phyloP scores from a whole-genome alignment of 2,888 invertebrate species.

The Trissoscelio sp. region DNA sequence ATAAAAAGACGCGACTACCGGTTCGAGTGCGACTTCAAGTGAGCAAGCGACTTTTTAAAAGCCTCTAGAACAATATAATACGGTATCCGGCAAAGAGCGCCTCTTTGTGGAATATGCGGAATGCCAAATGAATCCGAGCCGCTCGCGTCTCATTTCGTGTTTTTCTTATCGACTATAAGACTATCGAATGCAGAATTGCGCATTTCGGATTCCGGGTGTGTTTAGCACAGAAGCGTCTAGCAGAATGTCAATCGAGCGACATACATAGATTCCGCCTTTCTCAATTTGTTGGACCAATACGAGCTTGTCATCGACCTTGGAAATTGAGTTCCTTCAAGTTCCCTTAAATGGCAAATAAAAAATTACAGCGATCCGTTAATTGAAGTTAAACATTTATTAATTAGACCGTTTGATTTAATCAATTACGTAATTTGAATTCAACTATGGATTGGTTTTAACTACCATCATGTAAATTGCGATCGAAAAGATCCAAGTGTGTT shows the following conservation, averaged over 20 bases:
- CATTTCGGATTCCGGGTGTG: constrained; percentile 76
- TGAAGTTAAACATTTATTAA: too few species aligned
- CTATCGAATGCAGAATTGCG: constrained; percentile 64
- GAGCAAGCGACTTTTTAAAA: constrained; percentile 50
- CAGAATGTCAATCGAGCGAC: constrained; percentile 75
- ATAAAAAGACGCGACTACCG: not conserved
- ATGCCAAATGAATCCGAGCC: constrained; percentile 73
- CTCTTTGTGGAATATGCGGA: constrained; percentile 68
- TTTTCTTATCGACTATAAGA: constrained; percentile 55
- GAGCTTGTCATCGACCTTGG: constrained; percentile 48
- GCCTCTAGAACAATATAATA: constrained; percentile 53
- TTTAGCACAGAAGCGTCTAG: constrained; percentile 71
- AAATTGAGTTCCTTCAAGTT: constrained; percentile 33
- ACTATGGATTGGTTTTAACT: not conserved
- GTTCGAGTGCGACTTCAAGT: constrained; percentile 2
- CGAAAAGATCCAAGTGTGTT: not conserved
- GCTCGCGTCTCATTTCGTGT: constrained; percentile 43
- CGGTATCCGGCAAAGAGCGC: constrained; percentile 53
- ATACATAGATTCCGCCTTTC: constrained; percentile 67
- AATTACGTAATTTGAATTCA: not conserved
- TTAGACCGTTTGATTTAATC: not conserved
- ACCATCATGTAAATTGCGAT: not conserved
- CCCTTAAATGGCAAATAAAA: not conserved
- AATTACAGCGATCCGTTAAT: not conserved
- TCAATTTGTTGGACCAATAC: constrained; percentile 68